Percentiles rank a stretch among this genome's conserved stretches.
phyloP scores from a whole-genome alignment of 2,797 vertebrate species.

The Rousettus madagascariensis region DNA sequence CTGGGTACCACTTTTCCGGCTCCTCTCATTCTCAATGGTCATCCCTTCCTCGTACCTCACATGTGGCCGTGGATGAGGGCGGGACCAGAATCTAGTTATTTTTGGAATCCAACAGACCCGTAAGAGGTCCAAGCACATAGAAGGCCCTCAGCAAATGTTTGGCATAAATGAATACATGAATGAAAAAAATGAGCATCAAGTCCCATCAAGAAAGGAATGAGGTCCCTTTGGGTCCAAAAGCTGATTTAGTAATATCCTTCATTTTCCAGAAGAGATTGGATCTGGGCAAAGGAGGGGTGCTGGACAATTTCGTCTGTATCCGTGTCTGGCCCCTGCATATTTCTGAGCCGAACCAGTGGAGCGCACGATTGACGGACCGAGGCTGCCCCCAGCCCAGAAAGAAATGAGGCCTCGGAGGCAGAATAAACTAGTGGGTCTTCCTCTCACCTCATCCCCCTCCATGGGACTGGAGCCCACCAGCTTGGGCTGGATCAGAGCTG shows the following conservation, averaged over 20 bases:
- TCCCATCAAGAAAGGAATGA: background rate
- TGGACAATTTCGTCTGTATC: fast-evolving
- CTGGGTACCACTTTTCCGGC: background rate
- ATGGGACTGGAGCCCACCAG: too few species aligned
- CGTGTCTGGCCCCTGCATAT: background rate
- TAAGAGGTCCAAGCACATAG: background rate
- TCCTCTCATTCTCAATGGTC: background rate
- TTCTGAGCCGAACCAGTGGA: background rate
- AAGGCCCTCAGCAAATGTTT: background rate
- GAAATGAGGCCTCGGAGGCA: background rate
- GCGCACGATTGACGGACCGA: background rate
- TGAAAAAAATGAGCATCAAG: background rate
- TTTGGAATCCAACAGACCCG: background rate
- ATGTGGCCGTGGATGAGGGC: background rate
- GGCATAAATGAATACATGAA: background rate
- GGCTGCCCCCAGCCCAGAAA: background rate
- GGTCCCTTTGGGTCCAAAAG: background rate
- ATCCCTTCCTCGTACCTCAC: background rate
- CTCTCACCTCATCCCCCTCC: background rate
- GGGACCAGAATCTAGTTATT: background rate
- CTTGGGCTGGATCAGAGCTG: background rate
- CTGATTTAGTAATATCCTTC: background rate
- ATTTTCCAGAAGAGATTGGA: background rate
- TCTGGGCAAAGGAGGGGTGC: too few species aligned
- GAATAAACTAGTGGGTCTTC: background rate